Evolutionary conservation across 1,140 invertebrate genomes (phyloP).

Genomic region (Melipona quadrifasciata): DNA sequence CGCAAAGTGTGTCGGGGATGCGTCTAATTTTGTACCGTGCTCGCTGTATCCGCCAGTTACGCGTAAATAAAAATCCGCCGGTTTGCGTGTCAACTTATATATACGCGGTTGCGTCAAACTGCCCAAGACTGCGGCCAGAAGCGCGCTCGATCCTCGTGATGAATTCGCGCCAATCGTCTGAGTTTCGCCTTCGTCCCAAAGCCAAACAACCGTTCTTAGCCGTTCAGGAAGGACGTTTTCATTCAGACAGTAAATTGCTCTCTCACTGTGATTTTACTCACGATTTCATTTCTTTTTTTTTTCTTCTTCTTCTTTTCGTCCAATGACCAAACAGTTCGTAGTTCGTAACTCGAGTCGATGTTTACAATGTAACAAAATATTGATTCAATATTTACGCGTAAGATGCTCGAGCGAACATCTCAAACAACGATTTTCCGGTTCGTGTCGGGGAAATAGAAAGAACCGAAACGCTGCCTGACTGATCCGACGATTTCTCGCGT

Average conservation of each 20-base stretch:
- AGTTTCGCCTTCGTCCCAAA: background rate
- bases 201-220: background rate
- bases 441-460: too few relatives aligned
- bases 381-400: too few relatives aligned
- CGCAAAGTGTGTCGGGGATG: slow-evolving; percentile 54
- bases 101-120: background rate
- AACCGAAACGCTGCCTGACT: background rate
- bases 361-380: too few relatives aligned
- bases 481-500: slow-evolving; percentile 10
- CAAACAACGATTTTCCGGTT: background rate
- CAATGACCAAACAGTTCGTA: too few relatives aligned
- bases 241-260: too few relatives aligned
- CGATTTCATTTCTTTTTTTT: too few relatives aligned
- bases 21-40: slow-evolving; percentile 57
- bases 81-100: background rate
- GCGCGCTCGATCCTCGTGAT: background rate
- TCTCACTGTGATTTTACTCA: too few relatives aligned
- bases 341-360: too few relatives aligned
- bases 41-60: background rate
- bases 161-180: background rate
- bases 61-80: slow-evolving; percentile 28
- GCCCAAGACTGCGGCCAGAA: background rate
- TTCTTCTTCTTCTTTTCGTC: too few relatives aligned
- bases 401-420: too few relatives aligned
- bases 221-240: background rate